Percentiles rank a stretch among this genome's conserved stretches.
phyloP scores from a whole-genome alignment of 1,140 invertebrate species.

The Brachionus plicatilis region DNA sequence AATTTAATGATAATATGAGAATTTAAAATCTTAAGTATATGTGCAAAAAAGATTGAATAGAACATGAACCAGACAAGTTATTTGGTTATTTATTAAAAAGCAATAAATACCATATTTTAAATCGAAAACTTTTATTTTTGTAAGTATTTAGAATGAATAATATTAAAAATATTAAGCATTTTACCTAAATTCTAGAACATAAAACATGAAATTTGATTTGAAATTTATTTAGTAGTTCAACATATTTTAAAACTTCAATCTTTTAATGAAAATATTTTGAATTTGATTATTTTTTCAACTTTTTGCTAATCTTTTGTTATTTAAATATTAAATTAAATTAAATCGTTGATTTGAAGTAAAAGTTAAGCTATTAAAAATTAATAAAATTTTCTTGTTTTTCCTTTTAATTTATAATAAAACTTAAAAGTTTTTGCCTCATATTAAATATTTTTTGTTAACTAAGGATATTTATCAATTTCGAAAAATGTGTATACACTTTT shows the following conservation, averaged over 20 bases:
- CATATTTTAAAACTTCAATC: no score
- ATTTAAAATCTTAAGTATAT: not conserved
- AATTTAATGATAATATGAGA: not conserved
- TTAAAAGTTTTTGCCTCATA: no score
- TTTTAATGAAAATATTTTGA: not conserved
- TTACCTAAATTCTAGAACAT: not conserved
- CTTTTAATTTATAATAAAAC: not conserved
- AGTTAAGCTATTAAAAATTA: not conserved
- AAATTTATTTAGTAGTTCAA: not conserved
- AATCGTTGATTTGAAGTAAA: not conserved
- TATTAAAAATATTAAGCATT: not conserved
- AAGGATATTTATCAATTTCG: not conserved
- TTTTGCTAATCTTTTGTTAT: not conserved
- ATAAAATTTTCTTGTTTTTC: not conserved
- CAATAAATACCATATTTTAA: not conserved
- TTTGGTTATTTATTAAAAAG: not conserved
- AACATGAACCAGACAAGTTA: not conserved
- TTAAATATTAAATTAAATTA: not conserved
- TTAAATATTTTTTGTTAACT: not conserved
- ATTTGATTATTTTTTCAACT: not conserved
- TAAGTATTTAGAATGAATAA: not conserved
- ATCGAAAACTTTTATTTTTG: not conserved
- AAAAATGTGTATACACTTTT: no score
- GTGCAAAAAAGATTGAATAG: not conserved
- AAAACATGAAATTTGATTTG: not conserved